Percentiles rank a stretch among this genome's conserved stretches.
Evolutionary conservation across 2,888 invertebrate genomes (phyloP).

Genomic region (Calameuta filiformis): DNA sequence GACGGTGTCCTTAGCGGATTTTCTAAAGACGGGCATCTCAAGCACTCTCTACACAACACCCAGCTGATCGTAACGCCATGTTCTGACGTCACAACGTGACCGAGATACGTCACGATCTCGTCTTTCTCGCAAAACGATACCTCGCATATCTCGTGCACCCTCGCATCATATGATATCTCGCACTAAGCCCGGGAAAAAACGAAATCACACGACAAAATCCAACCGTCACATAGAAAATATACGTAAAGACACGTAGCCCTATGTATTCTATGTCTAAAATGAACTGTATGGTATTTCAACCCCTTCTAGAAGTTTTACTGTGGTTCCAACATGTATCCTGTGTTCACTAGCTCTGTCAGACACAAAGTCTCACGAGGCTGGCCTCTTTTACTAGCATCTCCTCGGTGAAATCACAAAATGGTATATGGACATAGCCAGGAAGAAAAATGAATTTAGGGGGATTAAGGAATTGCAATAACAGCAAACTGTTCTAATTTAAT

Average conservation of each 20-base stretch:
- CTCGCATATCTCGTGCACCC: neutral
- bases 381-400: no score
- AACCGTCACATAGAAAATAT: neutral
- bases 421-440: neutral
- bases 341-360: no score
- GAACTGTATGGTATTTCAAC: no score
- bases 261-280: no score
- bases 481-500: neutral
- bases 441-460: neutral
- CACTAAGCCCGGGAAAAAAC: neutral
- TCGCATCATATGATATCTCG: neutral
- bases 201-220: neutral
- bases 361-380: no score
- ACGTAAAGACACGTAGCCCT: no score
- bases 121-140: neutral
- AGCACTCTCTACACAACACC: slow-evolving; percentile 64
- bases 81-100: slow-evolving; percentile 60
- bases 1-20: slow-evolving; percentile 55
- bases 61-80: slow-evolving; percentile 65
- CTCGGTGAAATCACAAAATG: neutral
- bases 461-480: neutral
- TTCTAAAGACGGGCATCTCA: slow-evolving; percentile 61
- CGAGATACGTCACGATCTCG: slow-evolving; percentile 3
- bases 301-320: no score
- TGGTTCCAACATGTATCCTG: no score